These are phyloP conservation scores for Actinemys pallida DNA, from an alignment of 2,113 vertebrate genomes.

Conservation along the genomic window DNA sequence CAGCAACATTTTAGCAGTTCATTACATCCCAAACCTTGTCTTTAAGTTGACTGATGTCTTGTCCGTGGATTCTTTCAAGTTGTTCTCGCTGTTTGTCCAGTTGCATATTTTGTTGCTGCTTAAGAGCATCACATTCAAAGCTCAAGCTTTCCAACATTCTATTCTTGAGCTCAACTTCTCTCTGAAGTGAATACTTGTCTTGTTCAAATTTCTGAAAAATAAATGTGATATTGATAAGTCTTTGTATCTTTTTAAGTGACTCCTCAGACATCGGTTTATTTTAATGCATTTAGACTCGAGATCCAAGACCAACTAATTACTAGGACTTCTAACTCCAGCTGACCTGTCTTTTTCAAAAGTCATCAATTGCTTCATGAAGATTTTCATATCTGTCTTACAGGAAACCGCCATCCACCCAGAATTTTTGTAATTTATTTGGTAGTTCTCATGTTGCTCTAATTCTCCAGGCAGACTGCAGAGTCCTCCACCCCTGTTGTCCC, in stretches of 20 bases:
- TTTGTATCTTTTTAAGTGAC: neutral
- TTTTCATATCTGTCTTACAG: fast-evolving
- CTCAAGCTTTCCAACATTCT: constrained; percentile 90
- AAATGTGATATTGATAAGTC: constrained; percentile 10
- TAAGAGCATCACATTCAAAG: constrained; percentile 89
- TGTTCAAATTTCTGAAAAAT: constrained; percentile 84
- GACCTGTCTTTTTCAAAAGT: neutral
- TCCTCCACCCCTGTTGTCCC: neutral
- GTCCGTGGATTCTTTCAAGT: constrained; percentile 81
- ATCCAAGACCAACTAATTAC: neutral
- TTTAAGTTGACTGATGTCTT: constrained; percentile 85
- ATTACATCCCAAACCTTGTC: constrained; percentile 85
- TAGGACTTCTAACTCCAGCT: neutral
- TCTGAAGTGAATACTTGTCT: constrained; percentile 91
- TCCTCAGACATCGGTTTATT: neutral
- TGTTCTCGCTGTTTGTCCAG: constrained; percentile 85
- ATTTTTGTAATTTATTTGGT: neutral
- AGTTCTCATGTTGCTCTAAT: neutral
- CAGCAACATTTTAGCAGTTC: neutral
- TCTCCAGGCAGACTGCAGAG: fast-evolving
- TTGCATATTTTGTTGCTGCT: constrained; percentile 86
- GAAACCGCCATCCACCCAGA: neutral
- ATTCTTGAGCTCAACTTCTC: constrained; percentile 90
- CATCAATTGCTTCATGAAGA: neutral
- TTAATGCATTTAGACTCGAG: neutral